Evolutionary conservation across 2,113 vertebrate species (phyloP), one percentile per base, ranked within the genome.

Genomic region (Cebidichthys violaceus): DNA sequence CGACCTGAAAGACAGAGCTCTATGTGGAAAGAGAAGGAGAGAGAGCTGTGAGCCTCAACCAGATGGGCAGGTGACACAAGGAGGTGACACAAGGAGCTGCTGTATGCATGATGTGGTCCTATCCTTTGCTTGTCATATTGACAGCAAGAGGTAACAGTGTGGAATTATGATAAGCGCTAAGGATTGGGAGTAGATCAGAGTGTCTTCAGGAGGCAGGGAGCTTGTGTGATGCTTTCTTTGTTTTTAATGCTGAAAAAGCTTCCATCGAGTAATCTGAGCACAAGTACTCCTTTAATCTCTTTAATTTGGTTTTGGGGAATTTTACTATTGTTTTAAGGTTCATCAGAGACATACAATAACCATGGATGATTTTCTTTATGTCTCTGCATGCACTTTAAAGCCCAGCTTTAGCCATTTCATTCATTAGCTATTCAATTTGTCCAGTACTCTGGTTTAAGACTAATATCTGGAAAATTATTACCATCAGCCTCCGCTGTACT

Each of bases 1-100:
- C 1, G 93, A 93, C 93, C 95, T 95, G 93, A 95, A 95, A 95
- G 94, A 95, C 86, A 95, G 61, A 87, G 94, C 91, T 95, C 93
- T 95, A 94, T 61, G 93, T 87, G 11, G 90, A 86, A 85, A 91
- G 85, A 90, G 72, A 91, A 93, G 91, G 86, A 92, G 85, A 93
- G 72, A 93, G 69, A 91, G 85, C 85, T 81, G 90, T 93, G 85
- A 92, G 86, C 86, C 31, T 79, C 83, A 52, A 80, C 39, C 72
- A 75, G 65, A 80, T 18, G 67, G 71, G 76, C 75, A 33, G 52
- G 75, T 84, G 85, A 88, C n/a, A n/a, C n/a, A n/a, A n/a, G n/a
- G n/a, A 86, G 75, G 78, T 75, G 70, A 83, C 45, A 85, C 64
- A 76, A 70, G 76, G 66, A 50, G 82, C 78, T 81, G 73, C 39